Percentiles rank a stretch among this genome's conserved stretches.
These are phyloP conservation scores for Morpho achilles DNA, from an alignment of 2,888 invertebrate genomes.

Conservation along the genomic window DNA sequence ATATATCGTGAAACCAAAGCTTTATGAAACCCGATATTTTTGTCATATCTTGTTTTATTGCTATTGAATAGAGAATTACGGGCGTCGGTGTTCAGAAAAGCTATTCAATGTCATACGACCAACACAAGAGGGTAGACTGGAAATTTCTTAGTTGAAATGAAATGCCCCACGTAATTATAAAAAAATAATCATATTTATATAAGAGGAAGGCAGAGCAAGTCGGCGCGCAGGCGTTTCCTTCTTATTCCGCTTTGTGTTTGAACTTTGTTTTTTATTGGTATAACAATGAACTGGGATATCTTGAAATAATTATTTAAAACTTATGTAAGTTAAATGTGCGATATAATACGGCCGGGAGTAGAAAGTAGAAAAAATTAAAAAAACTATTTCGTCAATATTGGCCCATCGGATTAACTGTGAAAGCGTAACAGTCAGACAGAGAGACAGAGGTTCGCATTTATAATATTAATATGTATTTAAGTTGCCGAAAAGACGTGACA, in stretches of 20 bases:
- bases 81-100: conserved; percentile 46
- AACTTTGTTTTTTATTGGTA: neutral
- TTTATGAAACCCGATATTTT: conserved; percentile 79
- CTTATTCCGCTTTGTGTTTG: neutral
- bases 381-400: too few species aligned
- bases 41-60: conserved; percentile 78
- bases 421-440: too few species aligned
- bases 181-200: conserved; percentile 15
- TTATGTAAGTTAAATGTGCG: too few species aligned
- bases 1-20: conserved; percentile 74
- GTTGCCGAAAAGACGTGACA: neutral
- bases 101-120: conserved; percentile 53
- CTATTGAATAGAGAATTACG: conserved; percentile 65
- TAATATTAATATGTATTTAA: too few species aligned
- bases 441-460: too few species aligned
- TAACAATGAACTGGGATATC: too few species aligned
- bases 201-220: neutral
- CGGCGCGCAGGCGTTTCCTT: neutral
- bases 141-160: conserved; percentile 23
- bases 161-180: conserved; percentile 18
- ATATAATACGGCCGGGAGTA: too few species aligned
- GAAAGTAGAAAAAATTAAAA: too few species aligned
- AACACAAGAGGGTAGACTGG: conserved; percentile 48
- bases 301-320: too few species aligned
- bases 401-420: too few species aligned